Evolutionary conservation across 2,113 vertebrate species (phyloP).

Genomic region (Syngnathus floridae): DNA sequence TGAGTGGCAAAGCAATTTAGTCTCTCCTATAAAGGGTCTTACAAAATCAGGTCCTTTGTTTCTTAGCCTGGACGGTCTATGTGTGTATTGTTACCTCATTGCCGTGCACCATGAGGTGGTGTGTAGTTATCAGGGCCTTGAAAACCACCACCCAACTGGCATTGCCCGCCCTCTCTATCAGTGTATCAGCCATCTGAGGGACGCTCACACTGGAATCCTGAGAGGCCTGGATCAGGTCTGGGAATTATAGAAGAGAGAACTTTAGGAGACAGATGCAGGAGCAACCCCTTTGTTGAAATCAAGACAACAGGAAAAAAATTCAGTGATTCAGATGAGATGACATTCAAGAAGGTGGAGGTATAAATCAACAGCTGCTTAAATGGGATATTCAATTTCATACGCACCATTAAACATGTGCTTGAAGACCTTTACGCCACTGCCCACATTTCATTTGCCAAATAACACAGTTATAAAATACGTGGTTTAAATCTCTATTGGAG

Average conservation of each 20-base stretch:
- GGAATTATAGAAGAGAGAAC: constrained; percentile 33
- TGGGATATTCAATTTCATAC: neutral
- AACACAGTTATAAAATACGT: neutral
- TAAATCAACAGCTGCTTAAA: constrained; percentile 4
- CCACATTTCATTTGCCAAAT: neutral
- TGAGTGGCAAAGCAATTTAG: neutral
- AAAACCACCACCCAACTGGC: constrained; percentile 99
- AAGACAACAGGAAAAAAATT: constrained; percentile 1
- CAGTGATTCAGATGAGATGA: constrained; percentile 7
- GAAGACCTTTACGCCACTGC: neutral
- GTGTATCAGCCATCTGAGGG: constrained; percentile 93
- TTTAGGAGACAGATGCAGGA: constrained; percentile 16
- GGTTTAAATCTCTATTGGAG: neutral
- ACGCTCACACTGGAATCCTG: constrained; percentile 97
- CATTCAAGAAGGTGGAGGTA: constrained; percentile 5
- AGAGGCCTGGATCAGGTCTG: constrained; percentile 95
- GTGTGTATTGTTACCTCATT: constrained; percentile 83
- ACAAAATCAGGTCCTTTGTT: neutral
- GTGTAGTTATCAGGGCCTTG: constrained; percentile 96
- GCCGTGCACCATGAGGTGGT: constrained; percentile 96
- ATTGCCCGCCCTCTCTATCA: constrained; percentile 94
- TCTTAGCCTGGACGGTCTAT: neutral
- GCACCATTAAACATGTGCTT: neutral
- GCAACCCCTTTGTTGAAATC: neutral
- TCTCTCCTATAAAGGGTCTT: neutral